Evolutionary conservation across 2,888 invertebrate genomes (phyloP), one percentile per base, ranked within the genome.

Genomic region (Lissonota sp.): DNA sequence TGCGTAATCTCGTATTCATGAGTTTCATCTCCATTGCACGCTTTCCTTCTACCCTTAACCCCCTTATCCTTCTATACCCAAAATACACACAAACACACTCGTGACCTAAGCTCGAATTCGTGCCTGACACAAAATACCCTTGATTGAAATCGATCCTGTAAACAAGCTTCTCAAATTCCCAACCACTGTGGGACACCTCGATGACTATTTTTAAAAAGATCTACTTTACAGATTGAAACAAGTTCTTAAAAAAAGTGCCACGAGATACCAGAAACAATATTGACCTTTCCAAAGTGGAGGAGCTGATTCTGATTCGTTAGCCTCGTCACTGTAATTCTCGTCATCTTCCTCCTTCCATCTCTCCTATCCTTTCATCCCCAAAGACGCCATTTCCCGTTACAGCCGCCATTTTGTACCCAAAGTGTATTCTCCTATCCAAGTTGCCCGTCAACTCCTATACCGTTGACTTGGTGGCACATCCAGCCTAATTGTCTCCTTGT

Each of bases 1-100:
- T 86, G 84, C 85, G 87, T 86, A 87, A 88, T 88, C 88, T 88
- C 86, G 88, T 87, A 88, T 88, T 88, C 88, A 88, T 88, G 88
- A 88, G 88, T 88, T 88, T 88, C 87, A 87, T 84, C 84, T 87
- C 86, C 83, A 84, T 49, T 66, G 72, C 64, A 55, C 73, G 62
- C 60, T 55, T 78, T 63, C 77, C 72, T 82, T 72, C 69, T 70
- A 73, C 66, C 72, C 75, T 81, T 75, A 74, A 72, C 78, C 76
- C 64, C 58, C 64, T 14, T 53, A 53, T 75, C 69, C 67, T 66
- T 71, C 42, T 51, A 42, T 60, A 12, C 4, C 12, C 58, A 6
- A 26, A 42, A 53, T 53, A 40, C 16, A 72, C 14, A 26, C 14
- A 55, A 6, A 4, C 53, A 53, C 14, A 6, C 53, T 4, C 46